These are phyloP conservation scores for Drosophila orosa DNA, from an alignment of 1,140 invertebrate genomes.

Conservation along the genomic window DNA sequence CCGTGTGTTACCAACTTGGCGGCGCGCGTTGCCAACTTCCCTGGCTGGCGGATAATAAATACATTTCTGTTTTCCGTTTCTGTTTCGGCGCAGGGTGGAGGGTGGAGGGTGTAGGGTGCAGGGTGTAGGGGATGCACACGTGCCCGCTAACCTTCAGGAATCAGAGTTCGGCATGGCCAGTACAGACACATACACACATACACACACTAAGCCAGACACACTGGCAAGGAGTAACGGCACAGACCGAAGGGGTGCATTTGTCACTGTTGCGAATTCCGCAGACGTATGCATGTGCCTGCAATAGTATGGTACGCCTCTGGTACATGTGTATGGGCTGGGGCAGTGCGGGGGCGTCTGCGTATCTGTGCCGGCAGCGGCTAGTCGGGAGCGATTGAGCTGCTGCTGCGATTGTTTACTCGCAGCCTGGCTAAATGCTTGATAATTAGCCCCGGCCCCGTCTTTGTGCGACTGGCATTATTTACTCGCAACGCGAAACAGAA, in stretches of 20 bases:
- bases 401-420: slow-evolving; percentile 17
- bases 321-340: slow-evolving; percentile 5
- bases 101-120: neutral
- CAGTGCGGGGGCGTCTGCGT: slow-evolving; percentile 30
- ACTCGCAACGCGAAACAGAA: slow-evolving; percentile 53
- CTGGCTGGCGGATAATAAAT: slow-evolving; percentile 5
- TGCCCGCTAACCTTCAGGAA: slow-evolving; percentile 14
- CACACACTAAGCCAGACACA: neutral
- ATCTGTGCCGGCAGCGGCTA: slow-evolving; percentile 26
- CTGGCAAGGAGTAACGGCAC: slow-evolving; percentile 36
- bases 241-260: slow-evolving; percentile 33
- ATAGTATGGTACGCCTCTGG: neutral
- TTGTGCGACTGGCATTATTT: slow-evolving; percentile 35
- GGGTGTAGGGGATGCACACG: slow-evolving; percentile 23
- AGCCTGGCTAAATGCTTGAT: slow-evolving; percentile 30
- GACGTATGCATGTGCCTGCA: slow-evolving; percentile 1
- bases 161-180: slow-evolving; percentile 8
- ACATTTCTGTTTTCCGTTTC: slow-evolving; percentile 10
- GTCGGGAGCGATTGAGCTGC: slow-evolving; percentile 10
- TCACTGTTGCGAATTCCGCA: slow-evolving; percentile 28
- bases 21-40: slow-evolving; percentile 14
- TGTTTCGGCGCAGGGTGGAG: neutral
- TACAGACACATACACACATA: slow-evolving; percentile 3
- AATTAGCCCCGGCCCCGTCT: slow-evolving; percentile 40
- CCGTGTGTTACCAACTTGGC: slow-evolving; percentile 26